Base-by-base conservation (phyloP, 1,140 invertebrate genomes). In the Goniozus legneri region DNA sequence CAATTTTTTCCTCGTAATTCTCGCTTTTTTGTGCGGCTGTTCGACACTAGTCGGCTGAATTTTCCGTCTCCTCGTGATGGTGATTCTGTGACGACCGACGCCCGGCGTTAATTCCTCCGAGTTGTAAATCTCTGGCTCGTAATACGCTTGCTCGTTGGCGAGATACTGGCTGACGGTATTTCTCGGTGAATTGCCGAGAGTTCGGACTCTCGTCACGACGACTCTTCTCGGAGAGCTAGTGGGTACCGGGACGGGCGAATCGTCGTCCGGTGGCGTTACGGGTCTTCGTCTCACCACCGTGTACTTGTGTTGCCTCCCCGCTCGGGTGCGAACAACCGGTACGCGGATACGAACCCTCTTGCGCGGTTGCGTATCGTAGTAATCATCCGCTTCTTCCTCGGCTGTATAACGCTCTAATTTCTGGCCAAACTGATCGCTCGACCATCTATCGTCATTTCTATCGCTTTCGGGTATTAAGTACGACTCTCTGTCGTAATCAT, bases 231-330 rank as follows among this genome's bases (percentile, higher is more conserved):
- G 60, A 2, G 61, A 44, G 12, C 56, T 59, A 12, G 57, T 19
- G 32, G 24, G 39, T 24, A 42, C 12, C n/a, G n/a, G n/a, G 14
- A 35, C 12, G 43, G 3, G 21, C 43, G 44, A 44, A 46, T 47
- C 19, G 49, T 37, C 2, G 54, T 64, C 20, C 63, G 63, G 16
- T 27, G 63, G 41, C 3, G 56, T 41, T 1, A 76, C 13, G 2
- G 73, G 71, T 44, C 71, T 59, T 3, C 69, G 60, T 34, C 70
- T 58, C 3, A 76, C 72, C 15, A 76, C 68, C 2, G 72, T 76
- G 3, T 69, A 44, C 8, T 71, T 73, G 32, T 75, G 71, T 31
- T 73, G 68, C 12, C 52, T 67, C 3, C 57, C 60, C 21, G 31
- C 58, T 52, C 62, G 64, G 20, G 47, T 61, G 13, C 65, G 57